Percentiles rank a stretch among this genome's conserved stretches.
Evolutionary conservation across 1,140 invertebrate genomes (phyloP).

Genomic region (Schlechtendalia chinensis): DNA sequence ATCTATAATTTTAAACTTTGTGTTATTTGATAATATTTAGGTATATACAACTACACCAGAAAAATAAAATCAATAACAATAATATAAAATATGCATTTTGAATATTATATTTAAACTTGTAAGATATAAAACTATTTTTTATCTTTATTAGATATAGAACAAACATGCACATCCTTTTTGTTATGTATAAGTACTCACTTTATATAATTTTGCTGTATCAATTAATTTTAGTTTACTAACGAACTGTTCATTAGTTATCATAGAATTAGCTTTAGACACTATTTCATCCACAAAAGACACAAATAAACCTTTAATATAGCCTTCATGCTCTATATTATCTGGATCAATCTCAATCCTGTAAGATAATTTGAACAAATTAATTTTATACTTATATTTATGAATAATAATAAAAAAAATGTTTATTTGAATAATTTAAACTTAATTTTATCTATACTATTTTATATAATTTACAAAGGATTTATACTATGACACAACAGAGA

Average conservation of each 20-base stretch:
- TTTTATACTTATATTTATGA: background rate
- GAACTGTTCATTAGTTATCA: slow-evolving; percentile 71
- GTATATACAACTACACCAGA: no score
- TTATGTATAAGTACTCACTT: slow-evolving; percentile 57
- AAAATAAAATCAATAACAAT: no score
- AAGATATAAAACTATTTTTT: no score
- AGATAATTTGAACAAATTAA: slow-evolving; percentile 48
- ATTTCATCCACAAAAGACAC: slow-evolving; percentile 73
- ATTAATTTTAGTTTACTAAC: slow-evolving; percentile 76
- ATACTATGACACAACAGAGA: background rate
- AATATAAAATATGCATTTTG: no score
- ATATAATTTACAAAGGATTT: background rate
- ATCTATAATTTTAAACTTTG: no score
- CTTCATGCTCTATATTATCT: slow-evolving; percentile 65
- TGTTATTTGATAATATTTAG: no score
- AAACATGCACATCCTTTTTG: no score
- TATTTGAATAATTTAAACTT: background rate
- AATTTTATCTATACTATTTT: background rate
- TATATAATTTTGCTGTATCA: slow-evolving; percentile 75
- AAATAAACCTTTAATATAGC: slow-evolving; percentile 63
- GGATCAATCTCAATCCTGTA: slow-evolving; percentile 69
- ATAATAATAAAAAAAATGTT: background rate
- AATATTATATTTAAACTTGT: no score
- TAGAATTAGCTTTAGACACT: slow-evolving; percentile 69
- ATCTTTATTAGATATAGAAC: no score